A percentile compares a stretch with the other conserved stretches of the same genome.
These are phyloP conservation scores for Antheraea mylitta DNA, from an alignment of 1,140 invertebrate genomes.

Conservation along the genomic window DNA sequence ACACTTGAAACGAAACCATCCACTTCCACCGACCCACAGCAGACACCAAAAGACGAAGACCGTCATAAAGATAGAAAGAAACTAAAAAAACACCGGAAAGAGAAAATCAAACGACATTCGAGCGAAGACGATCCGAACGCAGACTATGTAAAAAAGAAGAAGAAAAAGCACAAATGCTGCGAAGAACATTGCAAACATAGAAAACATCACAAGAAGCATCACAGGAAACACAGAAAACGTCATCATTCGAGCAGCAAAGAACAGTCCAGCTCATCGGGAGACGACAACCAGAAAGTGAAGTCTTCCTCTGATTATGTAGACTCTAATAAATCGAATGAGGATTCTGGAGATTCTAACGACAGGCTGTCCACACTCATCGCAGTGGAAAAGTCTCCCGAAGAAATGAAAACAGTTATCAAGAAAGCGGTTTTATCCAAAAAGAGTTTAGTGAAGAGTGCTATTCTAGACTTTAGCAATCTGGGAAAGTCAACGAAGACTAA, in stretches of 20 bases:
- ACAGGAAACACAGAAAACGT: constrained; percentile 88
- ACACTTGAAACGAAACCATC: constrained; percentile 29
- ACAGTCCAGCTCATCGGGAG: constrained; percentile 89
- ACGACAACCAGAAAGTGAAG: constrained; percentile 85
- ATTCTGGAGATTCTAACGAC: constrained; percentile 66
- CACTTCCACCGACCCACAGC: constrained; percentile 30
- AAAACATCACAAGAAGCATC: constrained; percentile 85
- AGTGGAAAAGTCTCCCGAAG: constrained; percentile 64
- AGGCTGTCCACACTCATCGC: constrained; percentile 66
- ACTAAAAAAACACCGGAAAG: constrained; percentile 85
- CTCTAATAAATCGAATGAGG: constrained; percentile 69
- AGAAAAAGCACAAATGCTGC: constrained; percentile 85
- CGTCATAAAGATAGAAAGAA: constrained; percentile 83
- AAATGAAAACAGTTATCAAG: constrained; percentile 72
- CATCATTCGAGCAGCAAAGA: constrained; percentile 91
- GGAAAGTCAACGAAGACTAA: constrained; percentile 50
- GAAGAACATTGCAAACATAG: constrained; percentile 87
- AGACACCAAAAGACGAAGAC: constrained; percentile 56
- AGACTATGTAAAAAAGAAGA: constrained; percentile 81
- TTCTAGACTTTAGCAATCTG: constrained; percentile 66
- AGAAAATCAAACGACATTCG: constrained; percentile 81
- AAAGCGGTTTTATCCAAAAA: constrained; percentile 67
- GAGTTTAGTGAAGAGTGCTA: constrained; percentile 59
- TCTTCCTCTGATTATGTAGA: constrained; percentile 66
- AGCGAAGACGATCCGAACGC: constrained; percentile 65